Conservation (phyloP, 2,888 invertebrate genomes). For the Xylota segnis region DNA sequence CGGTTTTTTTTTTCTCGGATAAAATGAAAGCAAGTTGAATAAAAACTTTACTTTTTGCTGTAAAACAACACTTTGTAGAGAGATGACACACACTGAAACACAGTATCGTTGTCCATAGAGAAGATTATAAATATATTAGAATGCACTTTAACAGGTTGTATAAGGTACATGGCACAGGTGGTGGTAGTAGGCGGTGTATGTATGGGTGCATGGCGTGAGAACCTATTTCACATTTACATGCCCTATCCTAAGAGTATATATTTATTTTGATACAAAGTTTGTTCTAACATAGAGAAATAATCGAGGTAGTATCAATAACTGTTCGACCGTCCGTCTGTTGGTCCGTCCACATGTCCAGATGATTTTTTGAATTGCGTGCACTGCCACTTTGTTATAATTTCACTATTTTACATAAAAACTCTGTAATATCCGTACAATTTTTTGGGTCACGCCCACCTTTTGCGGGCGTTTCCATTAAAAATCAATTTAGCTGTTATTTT, state of each 20-base stretch:
- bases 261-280: too few relatives aligned
- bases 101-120: slow-evolving; percentile 10
- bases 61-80: slow-evolving; percentile 4
- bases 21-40: slow-evolving; percentile 70
- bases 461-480: too few relatives aligned
- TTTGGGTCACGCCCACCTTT: too few relatives aligned
- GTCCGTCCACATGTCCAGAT: too few relatives aligned
- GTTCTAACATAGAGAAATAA: too few relatives aligned
- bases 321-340: too few relatives aligned
- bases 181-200: slow-evolving; percentile 21
- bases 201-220: not conserved
- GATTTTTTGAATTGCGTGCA: too few relatives aligned
- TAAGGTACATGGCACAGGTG: not conserved
- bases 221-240: not conserved
- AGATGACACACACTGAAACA: slow-evolving; percentile 12
- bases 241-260: not conserved
- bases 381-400: too few relatives aligned
- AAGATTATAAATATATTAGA: not conserved
- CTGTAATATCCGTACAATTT: too few relatives aligned
- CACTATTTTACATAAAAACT: too few relatives aligned
- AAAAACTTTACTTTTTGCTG: not conserved
- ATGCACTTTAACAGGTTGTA: not conserved
- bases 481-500: too few relatives aligned
- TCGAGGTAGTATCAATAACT: too few relatives aligned
- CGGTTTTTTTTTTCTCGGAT: slow-evolving; percentile 19